Conservation (phyloP, 2,888 invertebrate genomes). For the Eutolmus rufibarbis region DNA sequence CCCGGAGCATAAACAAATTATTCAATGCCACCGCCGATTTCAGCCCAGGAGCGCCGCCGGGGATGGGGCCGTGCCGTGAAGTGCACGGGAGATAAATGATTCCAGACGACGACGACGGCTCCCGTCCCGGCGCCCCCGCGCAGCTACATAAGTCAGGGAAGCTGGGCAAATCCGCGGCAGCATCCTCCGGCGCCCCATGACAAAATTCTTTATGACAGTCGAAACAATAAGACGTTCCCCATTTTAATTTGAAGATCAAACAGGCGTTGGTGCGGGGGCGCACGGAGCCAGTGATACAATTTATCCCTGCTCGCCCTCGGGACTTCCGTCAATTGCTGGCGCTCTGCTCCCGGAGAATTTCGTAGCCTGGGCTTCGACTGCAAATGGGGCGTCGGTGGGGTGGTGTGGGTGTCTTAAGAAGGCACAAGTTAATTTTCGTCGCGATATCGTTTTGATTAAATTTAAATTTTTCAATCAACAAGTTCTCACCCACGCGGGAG, state of each 20-base stretch:
- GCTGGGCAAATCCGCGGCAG: background rate
- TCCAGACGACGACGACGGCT: constrained; percentile 37
- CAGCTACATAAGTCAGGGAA: background rate
- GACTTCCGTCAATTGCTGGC: constrained; percentile 20
- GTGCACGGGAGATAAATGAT: constrained; percentile 45
- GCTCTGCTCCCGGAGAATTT: background rate
- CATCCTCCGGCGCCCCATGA: constrained; percentile 2
- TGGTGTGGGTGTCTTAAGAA: background rate
- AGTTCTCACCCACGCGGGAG: constrained; percentile 32
- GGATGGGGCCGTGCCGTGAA: background rate
- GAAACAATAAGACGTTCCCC: constrained; percentile 46
- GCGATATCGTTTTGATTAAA: constrained; percentile 49
- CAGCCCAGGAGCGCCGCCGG: background rate
- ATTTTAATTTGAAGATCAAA: constrained; percentile 49
- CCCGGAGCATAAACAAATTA: constrained; percentile 47
- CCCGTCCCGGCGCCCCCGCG: background rate
- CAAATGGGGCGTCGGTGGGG: background rate
- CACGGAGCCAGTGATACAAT: constrained; percentile 7
- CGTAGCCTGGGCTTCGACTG: background rate
- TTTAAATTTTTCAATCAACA: constrained; percentile 50
- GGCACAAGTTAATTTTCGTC: constrained; percentile 47
- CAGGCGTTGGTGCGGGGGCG: constrained; percentile 5
- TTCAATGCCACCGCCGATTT: constrained; percentile 47
- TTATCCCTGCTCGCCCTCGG: background rate
- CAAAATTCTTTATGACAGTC: constrained; percentile 47